phyloP scores from a whole-genome alignment of 2,113 vertebrate species.

The Leucoraja erinaceus region DNA sequence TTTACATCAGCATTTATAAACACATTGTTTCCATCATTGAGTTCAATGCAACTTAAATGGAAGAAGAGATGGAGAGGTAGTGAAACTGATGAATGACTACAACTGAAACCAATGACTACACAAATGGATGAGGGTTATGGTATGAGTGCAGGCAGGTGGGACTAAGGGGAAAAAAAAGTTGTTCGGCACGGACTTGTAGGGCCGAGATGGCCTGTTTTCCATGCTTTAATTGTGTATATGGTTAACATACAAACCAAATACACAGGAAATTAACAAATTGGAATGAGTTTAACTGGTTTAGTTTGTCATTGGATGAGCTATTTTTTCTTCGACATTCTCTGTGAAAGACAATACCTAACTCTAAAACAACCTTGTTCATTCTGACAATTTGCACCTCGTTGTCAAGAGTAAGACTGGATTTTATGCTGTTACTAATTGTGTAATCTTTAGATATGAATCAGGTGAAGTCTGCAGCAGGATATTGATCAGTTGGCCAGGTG shows the following conservation, averaged over 20 bases:
- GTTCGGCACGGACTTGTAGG: too few species aligned
- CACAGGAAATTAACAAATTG: not conserved
- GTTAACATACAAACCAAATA: not conserved
- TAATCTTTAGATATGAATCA: too few species aligned
- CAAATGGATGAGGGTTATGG: too few species aligned
- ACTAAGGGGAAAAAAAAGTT: too few species aligned
- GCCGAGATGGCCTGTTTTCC: too few species aligned
- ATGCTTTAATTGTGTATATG: too few species aligned
- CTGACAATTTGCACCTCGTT: not conserved
- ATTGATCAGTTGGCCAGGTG: too few species aligned
- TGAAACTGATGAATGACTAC: not conserved
- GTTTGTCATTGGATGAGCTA: not conserved
- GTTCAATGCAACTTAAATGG: not conserved
- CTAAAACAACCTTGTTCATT: not conserved
- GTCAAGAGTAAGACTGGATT: too few species aligned
- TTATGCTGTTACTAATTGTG: too few species aligned
- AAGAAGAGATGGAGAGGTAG: not conserved
- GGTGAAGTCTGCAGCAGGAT: too few species aligned
- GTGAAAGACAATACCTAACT: not conserved
- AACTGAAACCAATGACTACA: too few species aligned
- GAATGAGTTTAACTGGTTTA: constrained; percentile 2
- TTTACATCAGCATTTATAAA: not conserved
- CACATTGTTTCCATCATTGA: not conserved
- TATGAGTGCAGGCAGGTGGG: too few species aligned
- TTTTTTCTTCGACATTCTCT: not conserved